phyloP scores from a whole-genome alignment of 1,140 invertebrate genomes.

The Megalopta genalis region DNA sequence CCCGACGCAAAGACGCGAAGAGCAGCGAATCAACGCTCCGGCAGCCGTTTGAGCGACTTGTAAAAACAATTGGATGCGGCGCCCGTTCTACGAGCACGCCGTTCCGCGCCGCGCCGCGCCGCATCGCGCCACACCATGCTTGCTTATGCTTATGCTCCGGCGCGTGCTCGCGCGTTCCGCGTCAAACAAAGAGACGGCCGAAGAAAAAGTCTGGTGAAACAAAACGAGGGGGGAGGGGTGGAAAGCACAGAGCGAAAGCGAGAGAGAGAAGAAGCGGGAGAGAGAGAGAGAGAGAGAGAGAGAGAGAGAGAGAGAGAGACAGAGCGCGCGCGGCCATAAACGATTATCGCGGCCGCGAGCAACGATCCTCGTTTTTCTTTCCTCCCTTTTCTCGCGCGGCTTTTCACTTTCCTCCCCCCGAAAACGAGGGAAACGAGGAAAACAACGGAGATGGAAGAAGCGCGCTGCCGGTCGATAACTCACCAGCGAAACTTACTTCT shows the following conservation, averaged over 20 bases:
- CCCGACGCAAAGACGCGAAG: background rate
- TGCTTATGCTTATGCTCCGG: background rate
- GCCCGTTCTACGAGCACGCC: background rate
- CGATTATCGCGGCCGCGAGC: constrained; percentile 7
- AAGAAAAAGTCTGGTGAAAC: background rate
- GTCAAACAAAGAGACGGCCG: constrained; percentile 12
- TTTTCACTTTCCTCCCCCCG: background rate
- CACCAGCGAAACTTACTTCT: background rate
- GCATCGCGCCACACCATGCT: background rate
- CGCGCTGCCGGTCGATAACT: background rate
- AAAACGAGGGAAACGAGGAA: background rate
- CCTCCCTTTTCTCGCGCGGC: constrained; percentile 5
- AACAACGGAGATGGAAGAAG: background rate
- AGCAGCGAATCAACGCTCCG: constrained; percentile 1
- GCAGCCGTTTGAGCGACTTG: constrained; percentile 46
- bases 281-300: no score
- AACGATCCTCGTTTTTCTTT: constrained; percentile 30
- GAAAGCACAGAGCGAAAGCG: background rate
- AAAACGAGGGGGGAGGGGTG: background rate
- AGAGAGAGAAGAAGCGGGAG: no score
- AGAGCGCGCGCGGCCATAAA: background rate
- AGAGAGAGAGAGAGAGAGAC: background rate
- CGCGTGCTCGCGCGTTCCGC: constrained; percentile 12
- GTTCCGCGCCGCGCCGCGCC: background rate
- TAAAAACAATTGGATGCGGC: constrained; percentile 52